Percentiles rank a stretch among this genome's conserved stretches.
These are phyloP conservation scores for Apis laboriosa DNA, from an alignment of 1,140 invertebrate genomes.

Conservation along the genomic window DNA sequence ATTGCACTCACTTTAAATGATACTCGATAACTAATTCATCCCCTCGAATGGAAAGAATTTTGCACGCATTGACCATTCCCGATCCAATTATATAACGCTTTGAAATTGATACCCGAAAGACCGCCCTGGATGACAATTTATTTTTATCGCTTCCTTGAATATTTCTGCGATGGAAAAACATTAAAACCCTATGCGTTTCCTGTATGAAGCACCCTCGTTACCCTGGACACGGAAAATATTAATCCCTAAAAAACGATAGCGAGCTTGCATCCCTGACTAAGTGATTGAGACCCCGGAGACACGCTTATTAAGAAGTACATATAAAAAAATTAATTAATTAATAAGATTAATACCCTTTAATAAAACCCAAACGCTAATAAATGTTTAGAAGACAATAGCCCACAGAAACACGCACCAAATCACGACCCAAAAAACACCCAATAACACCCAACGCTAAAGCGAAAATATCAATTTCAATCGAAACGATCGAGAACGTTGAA, in stretches of 20 bases:
- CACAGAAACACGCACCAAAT: not conserved
- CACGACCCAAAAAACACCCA: not conserved
- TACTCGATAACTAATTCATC: constrained; percentile 38
- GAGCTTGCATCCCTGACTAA: not conserved
- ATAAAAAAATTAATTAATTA: constrained; percentile 17
- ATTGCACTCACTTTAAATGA: constrained; percentile 47
- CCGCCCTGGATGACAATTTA: no score
- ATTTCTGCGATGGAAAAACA: not conserved
- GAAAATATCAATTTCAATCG: not conserved
- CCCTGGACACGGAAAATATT: constrained; percentile 20
- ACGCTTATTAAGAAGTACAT: constrained; percentile 29
- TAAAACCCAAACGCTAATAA: not conserved
- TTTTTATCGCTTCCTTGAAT: not conserved
- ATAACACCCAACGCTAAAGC: constrained; percentile 8
- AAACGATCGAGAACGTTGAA: not conserved
- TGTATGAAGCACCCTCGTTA: not conserved
- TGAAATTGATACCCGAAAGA: not conserved
- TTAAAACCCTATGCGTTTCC: not conserved
- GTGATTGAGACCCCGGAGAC: constrained; percentile 7
- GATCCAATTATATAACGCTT: constrained; percentile 31
- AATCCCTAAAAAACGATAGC: constrained; percentile 4
- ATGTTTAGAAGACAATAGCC: not conserved
- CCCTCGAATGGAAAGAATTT: constrained; percentile 29
- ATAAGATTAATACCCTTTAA: not conserved
- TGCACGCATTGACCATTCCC: constrained; percentile 45